These are phyloP conservation scores for Clarias platycephalus DNA, from an alignment of 2,797 vertebrate genomes.

Conservation along the genomic window DNA sequence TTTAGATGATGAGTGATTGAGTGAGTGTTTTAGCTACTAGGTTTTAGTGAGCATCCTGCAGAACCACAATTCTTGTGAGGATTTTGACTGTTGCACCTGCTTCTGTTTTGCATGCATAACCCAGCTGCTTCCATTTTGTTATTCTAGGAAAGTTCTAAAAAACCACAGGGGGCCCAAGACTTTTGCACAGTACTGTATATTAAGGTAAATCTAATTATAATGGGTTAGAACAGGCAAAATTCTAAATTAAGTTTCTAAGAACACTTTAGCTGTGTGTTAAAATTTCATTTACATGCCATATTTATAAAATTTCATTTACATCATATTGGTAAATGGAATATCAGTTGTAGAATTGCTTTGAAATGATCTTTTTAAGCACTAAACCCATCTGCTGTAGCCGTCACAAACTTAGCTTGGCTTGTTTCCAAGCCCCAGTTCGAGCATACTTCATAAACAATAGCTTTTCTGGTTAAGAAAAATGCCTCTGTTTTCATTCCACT, in stretches of 20 bases:
- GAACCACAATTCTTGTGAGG: too few relatives aligned
- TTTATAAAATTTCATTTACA: too few relatives aligned
- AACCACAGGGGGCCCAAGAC: too few relatives aligned
- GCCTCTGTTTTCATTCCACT: constrained; percentile 19
- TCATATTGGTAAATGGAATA: background rate
- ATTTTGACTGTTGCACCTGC: too few relatives aligned
- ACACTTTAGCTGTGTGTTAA: background rate
- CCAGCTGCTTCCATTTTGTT: too few relatives aligned
- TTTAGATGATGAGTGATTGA: too few relatives aligned
- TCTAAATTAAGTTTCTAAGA: background rate
- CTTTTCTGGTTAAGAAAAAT: constrained; percentile 19
- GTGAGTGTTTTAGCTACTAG: too few relatives aligned
- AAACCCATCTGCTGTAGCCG: background rate
- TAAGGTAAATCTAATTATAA: background rate
- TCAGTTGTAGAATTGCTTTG: background rate
- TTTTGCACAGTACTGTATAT: too few relatives aligned
- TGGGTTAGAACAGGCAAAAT: background rate
- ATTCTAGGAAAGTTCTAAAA: too few relatives aligned
- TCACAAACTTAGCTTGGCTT: background rate
- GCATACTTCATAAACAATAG: background rate
- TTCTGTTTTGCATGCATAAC: too few relatives aligned
- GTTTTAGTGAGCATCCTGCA: too few relatives aligned
- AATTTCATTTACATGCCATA: background rate
- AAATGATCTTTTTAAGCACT: background rate
- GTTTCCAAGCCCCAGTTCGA: background rate